Evolutionary conservation across 1,140 invertebrate genomes (phyloP), one percentile per base, ranked within the genome.

Genomic region (Globodera ellingtonae): DNA sequence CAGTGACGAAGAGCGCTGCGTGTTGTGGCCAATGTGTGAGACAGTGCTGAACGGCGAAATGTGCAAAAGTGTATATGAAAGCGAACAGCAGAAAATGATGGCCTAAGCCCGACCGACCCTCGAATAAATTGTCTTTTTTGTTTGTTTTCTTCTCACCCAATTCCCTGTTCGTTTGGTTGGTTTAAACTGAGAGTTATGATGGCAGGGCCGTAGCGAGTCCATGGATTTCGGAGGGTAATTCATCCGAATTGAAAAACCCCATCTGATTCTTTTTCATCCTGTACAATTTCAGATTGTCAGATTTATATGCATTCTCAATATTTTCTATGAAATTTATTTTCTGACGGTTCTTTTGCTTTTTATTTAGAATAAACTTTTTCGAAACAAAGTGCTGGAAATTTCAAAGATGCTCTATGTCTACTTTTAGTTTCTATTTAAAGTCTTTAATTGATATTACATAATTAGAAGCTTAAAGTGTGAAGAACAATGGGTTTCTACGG

Each of bases 1-100:
- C 90, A 96, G 94, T 90, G 96, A 95, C 70, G 93, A 95, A 70
- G 95, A 95, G 8, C 95, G 95, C 90, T 98, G 96, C 90, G 91
- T 97, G 66, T 94, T 98, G 86, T 97, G 95, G 94, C 86, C 87
- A 47, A 90, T 89, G 73, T 84, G 83, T 52, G 48, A 83, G 52
- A 80, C 80, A 8, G 67, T 79, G n/a, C 48, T 66, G 24, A 72
- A 82, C 15, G 82, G 81, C 8, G 83, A 83, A 82, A 78, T 85
- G 46, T 84, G 84, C 72, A 65, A 46, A 46, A 56, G 35, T 69
- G 81, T 48, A 21, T 81, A 82, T 78, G 81, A 82, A 62, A 66
- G 52, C 21, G 48, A 69, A 0, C 56, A 62, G 15, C 56, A 18
- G 46, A 69, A 21, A 48, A 35, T 65, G 46, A 67, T 21, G 66